Evolutionary conservation across 2,888 invertebrate genomes (phyloP).

Genomic region (Agrypnus murinus): DNA sequence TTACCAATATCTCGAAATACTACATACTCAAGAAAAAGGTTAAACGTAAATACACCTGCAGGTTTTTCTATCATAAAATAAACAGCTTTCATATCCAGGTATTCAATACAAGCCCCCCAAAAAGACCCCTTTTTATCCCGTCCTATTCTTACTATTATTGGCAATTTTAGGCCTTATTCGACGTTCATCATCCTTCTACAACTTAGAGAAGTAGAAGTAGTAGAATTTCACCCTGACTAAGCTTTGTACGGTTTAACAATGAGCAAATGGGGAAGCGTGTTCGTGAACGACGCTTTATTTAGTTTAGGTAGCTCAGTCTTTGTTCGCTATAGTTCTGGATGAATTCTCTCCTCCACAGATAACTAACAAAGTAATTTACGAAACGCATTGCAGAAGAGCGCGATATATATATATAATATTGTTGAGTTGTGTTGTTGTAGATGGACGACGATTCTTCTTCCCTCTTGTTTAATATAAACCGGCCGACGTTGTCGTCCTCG

Average conservation of each 20-base stretch:
- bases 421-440: slow-evolving; percentile 28
- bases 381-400: slow-evolving; percentile 42
- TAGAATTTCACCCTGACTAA: slow-evolving; percentile 30
- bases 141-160: background rate
- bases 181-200: background rate
- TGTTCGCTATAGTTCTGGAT: slow-evolving; percentile 44
- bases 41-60: no score
- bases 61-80: no score
- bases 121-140: no score
- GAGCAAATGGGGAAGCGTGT: slow-evolving; percentile 43
- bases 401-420: no score
- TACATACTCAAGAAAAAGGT: no score
- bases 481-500: background rate
- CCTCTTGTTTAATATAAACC: slow-evolving; percentile 13
- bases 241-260: slow-evolving; percentile 41
- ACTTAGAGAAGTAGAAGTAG: slow-evolving; percentile 18
- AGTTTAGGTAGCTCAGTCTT: slow-evolving; percentile 46
- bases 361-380: slow-evolving; percentile 45
- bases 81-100: no score
- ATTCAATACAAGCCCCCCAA: no score
- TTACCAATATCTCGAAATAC: no score
- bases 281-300: slow-evolving; percentile 44
- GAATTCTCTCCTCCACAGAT: slow-evolving; percentile 43
- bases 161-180: background rate
- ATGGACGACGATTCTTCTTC: slow-evolving; percentile 30